phyloP scores from a whole-genome alignment of 2,888 invertebrate species.

The Heliconius charithonia region DNA sequence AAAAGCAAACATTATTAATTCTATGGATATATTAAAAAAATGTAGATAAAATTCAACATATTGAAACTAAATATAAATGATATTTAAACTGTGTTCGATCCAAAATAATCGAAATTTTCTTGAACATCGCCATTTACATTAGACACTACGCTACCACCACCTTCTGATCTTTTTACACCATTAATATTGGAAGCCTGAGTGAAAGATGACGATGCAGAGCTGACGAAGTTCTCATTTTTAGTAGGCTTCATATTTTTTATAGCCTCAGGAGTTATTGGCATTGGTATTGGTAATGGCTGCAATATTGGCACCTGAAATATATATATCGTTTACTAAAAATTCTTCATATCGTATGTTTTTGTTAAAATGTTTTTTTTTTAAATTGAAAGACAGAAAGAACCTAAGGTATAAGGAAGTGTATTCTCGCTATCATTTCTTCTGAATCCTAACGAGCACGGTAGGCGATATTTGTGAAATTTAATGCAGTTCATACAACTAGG shows the following conservation, averaged over 20 bases:
- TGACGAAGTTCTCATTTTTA: slow-evolving; percentile 40
- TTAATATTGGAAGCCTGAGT: slow-evolving; percentile 67
- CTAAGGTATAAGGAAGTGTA: no score
- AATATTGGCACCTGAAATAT: slow-evolving; percentile 38
- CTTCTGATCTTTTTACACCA: slow-evolving; percentile 80
- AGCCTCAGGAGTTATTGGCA: neutral
- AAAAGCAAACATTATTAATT: neutral
- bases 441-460: no score
- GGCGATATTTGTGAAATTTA: no score
- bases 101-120: slow-evolving; percentile 33
- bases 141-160: slow-evolving; percentile 81
- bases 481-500: no score
- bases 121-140: slow-evolving; percentile 86
- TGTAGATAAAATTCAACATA: neutral
- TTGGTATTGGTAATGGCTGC: slow-evolving; percentile 14
- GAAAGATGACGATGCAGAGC: slow-evolving; percentile 43
- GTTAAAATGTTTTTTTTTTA: no score
- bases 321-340: neutral
- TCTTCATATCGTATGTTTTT: neutral
- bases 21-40: neutral
- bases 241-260: slow-evolving; percentile 36
- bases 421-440: no score
- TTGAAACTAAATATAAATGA: neutral
- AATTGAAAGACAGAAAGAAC: no score
- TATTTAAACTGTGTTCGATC: slow-evolving; percentile 27